Evolutionary conservation across 2,797 vertebrate species (phyloP).

Genomic region (Zenarchopterus dispar): DNA sequence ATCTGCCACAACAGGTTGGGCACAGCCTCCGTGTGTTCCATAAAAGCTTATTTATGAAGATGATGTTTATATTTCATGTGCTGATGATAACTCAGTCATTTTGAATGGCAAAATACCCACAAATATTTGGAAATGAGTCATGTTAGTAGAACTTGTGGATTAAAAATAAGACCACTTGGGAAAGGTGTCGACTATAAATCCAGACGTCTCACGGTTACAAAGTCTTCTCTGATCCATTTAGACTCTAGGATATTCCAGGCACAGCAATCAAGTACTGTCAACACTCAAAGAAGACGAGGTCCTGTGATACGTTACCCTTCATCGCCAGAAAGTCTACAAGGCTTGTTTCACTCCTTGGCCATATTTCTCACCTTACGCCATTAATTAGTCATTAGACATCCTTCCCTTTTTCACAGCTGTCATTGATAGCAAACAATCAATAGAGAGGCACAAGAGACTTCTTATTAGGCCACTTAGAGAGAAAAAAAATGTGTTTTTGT

Average conservation of each 20-base stretch:
- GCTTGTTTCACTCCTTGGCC: constrained; percentile 48
- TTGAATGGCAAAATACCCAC: constrained; percentile 6
- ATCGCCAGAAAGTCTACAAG: constrained; percentile 47
- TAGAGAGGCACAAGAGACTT: constrained; percentile 38
- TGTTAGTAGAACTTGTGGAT: no score
- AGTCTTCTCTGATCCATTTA: constrained; percentile 7
- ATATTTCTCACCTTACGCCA: constrained; percentile 77
- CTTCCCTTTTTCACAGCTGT: constrained; percentile 61
- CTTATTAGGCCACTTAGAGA: constrained; percentile 39
- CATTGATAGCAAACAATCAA: constrained; percentile 64
- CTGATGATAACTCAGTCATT: not conserved
- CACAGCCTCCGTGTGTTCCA: constrained; percentile 9
- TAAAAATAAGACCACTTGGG: no score
- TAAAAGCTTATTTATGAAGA: constrained; percentile 21
- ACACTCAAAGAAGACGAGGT: constrained; percentile 23
- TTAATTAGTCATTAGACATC: constrained; percentile 71
- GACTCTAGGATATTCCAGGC: constrained; percentile 14
- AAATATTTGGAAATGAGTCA: no score
- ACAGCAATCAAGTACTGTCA: constrained; percentile 25
- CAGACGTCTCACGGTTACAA: constrained; percentile 1
- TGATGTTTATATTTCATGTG: constrained; percentile 21
- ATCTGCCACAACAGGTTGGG: not conserved
- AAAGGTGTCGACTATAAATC: no score
- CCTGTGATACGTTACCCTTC: constrained; percentile 46
- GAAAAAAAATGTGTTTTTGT: constrained; percentile 1